Conservation (phyloP, 2,797 vertebrate genomes). For the Mormyrops attenuatus region DNA sequence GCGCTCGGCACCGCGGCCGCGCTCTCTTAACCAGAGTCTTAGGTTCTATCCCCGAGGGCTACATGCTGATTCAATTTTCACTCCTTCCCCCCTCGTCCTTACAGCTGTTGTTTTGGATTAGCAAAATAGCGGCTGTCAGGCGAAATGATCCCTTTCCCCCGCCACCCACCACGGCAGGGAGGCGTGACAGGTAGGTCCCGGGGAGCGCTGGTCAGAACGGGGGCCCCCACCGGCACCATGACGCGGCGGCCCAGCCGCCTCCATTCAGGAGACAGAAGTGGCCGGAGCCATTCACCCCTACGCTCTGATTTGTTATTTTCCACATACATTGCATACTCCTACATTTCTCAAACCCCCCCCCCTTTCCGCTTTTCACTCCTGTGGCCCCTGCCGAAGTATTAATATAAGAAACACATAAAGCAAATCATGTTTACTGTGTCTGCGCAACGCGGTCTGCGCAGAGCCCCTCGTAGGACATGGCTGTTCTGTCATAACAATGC, state of each 20-base stretch:
- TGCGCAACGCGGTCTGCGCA: background rate
- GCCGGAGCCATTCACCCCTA: background rate
- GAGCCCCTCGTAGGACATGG: background rate
- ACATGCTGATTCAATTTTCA: conserved; percentile 46
- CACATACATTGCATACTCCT: background rate
- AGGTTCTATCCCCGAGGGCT: conserved; percentile 26
- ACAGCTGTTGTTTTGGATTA: conserved; percentile 77
- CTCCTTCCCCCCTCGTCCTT: conserved; percentile 40
- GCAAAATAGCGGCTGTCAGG: conserved; percentile 71
- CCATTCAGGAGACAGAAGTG: background rate
- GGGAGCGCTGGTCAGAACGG: background rate
- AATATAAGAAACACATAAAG: background rate
- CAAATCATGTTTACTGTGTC: background rate
- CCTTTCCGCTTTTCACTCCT: background rate
- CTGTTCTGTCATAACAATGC: background rate
- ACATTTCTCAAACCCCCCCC: no score
- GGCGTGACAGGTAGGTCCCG: conserved; percentile 60
- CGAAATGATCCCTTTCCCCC: conserved; percentile 59
- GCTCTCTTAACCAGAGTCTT: conserved; percentile 22
- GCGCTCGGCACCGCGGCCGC: background rate
- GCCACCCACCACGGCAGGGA: conserved; percentile 62
- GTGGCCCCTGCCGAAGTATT: background rate
- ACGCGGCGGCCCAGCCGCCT: no score
- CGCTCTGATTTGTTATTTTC: background rate
- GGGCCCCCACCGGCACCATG: background rate